phyloP scores from a whole-genome alignment of 2,113 vertebrate species.

The Chrysochloris asiatica region DNA sequence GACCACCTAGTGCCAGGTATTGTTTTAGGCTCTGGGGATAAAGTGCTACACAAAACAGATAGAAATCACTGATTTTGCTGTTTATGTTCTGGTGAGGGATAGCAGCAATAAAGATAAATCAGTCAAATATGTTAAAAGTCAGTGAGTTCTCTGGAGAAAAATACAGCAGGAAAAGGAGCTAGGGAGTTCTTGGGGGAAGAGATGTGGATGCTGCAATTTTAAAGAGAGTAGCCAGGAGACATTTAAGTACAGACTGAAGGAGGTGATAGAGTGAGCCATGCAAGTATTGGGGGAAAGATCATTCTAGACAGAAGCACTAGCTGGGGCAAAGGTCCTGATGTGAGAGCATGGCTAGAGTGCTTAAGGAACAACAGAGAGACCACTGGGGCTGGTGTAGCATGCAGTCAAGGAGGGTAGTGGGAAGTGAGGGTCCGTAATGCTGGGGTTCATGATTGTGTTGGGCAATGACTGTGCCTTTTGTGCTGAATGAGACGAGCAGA shows the following conservation, averaged over 20 bases:
- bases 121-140: slow-evolving; percentile 8
- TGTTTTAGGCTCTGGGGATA: not conserved
- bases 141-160: slow-evolving; percentile 27
- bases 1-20: not conserved
- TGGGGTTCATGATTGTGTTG: not conserved
- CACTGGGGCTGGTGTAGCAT: not conserved
- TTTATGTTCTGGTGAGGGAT: not conserved
- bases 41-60: not conserved
- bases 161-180: not conserved
- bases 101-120: slow-evolving; percentile 21
- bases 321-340: not conserved
- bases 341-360: not conserved
- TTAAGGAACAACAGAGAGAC: not conserved
- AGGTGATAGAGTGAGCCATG: not conserved
- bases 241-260: slow-evolving; percentile 41
- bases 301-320: slow-evolving; percentile 11
- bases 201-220: not conserved
- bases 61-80: not conserved
- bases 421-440: not conserved
- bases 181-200: not conserved
- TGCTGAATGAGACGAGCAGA: slow-evolving; percentile 16
- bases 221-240: not conserved
- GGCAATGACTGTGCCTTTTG: slow-evolving; percentile 36
- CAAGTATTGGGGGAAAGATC: not conserved
- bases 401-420: not conserved